Conservation (phyloP, 2,888 invertebrate genomes). For the Tetranychus piercei region DNA sequence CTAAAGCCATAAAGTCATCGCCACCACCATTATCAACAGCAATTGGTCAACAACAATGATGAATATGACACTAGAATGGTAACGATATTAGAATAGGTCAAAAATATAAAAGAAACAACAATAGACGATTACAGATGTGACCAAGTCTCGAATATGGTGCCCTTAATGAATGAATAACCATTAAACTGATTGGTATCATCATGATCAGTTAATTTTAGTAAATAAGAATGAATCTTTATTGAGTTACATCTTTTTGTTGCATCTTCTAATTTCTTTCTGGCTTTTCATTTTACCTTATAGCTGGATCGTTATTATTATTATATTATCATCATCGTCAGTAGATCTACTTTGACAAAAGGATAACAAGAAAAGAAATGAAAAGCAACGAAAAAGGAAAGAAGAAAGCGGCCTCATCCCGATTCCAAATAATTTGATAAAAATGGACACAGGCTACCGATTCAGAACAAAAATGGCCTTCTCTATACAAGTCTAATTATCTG, state of each 20-base stretch:
- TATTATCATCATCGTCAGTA: background rate
- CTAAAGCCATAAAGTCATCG: too few species aligned
- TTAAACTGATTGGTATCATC: slow-evolving; percentile 1
- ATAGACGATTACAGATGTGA: background rate
- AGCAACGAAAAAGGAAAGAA: background rate
- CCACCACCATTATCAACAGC: too few species aligned
- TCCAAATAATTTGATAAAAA: background rate
- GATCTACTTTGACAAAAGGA: background rate
- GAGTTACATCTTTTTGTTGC: background rate
- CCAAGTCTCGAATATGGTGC: background rate
- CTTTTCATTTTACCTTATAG: background rate
- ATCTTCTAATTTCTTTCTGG: background rate
- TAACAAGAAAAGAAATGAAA: background rate
- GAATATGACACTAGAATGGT: too few species aligned
- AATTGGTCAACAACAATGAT: too few species aligned
- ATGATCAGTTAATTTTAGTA: background rate
- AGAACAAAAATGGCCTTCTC: background rate
- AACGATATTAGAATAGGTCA: background rate
- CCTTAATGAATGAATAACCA: background rate
- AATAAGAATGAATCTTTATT: background rate
- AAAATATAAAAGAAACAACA: background rate
- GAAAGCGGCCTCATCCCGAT: background rate
- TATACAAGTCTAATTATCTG: background rate
- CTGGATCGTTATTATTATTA: too few species aligned
- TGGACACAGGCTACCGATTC: slow-evolving; percentile 1